These are phyloP conservation scores for Poecilia wingei DNA, from an alignment of 2,797 vertebrate species.

Conservation along the genomic window DNA sequence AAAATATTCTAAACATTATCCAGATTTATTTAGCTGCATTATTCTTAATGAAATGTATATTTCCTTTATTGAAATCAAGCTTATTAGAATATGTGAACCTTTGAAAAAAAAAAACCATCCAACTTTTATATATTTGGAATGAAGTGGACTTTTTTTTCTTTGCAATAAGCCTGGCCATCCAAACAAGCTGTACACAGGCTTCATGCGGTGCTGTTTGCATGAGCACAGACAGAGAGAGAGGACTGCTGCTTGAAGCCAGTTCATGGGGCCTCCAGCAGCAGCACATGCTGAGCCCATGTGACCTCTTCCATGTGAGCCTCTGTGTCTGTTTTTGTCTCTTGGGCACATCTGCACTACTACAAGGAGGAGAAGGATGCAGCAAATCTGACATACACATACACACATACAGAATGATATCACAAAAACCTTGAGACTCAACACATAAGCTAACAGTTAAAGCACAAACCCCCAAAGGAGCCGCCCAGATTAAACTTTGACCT, in stretches of 20 bases:
- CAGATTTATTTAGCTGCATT: background rate
- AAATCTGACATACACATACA: slow-evolving; percentile 25
- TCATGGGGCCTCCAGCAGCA: slow-evolving; percentile 63
- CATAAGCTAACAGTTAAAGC: background rate
- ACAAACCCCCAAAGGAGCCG: background rate
- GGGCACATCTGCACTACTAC: slow-evolving; percentile 52
- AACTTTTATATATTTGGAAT: background rate
- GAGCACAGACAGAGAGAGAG: slow-evolving; percentile 40
- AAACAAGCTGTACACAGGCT: background rate
- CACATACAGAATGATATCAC: slow-evolving; percentile 13
- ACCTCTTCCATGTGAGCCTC: slow-evolving; percentile 86
- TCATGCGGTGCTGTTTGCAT: background rate
- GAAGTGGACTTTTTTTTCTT: background rate
- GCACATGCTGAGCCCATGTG: slow-evolving; percentile 88
- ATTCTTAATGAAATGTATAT: background rate
- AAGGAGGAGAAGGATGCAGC: slow-evolving; percentile 26
- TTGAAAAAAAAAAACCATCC: too few relatives aligned
- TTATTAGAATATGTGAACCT: too few relatives aligned
- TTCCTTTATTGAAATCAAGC: too few relatives aligned
- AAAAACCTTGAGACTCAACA: background rate
- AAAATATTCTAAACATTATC: background rate
- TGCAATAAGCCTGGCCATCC: background rate
- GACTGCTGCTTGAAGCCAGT: slow-evolving; percentile 61
- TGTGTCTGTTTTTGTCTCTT: slow-evolving; percentile 32
- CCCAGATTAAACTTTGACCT: slow-evolving; percentile 31